Evolutionary conservation across 2,797 vertebrate genomes (phyloP).

Genomic region (Eleutherodactylus coqui): DNA sequence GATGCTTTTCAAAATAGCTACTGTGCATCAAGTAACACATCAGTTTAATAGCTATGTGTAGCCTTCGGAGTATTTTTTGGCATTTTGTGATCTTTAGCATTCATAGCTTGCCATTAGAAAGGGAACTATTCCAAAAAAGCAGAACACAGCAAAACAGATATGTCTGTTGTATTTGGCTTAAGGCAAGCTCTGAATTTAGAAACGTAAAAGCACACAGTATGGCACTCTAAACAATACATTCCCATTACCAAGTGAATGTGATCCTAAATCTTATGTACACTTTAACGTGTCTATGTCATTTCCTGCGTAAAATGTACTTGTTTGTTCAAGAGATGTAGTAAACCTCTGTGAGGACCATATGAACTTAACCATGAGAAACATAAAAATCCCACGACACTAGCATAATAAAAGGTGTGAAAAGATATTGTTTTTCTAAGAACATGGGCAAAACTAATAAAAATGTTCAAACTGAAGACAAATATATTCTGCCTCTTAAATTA

Average conservation of each 20-base stretch:
- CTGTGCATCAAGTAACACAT: constrained; percentile 31
- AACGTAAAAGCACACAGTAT: constrained; percentile 80
- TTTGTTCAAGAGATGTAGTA: constrained; percentile 76
- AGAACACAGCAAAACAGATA: constrained; percentile 77
- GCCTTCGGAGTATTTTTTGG: constrained; percentile 17
- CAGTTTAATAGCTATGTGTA: constrained; percentile 22
- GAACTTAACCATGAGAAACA: constrained; percentile 73
- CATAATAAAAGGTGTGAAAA: constrained; percentile 78
- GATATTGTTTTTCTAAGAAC: constrained; percentile 67
- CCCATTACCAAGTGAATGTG: constrained; percentile 79
- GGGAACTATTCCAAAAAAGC: constrained; percentile 78
- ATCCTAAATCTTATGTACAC: constrained; percentile 79
- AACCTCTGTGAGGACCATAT: constrained; percentile 73
- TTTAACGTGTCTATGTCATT: constrained; percentile 86
- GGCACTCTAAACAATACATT: constrained; percentile 86
- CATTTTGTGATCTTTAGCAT: constrained; percentile 50
- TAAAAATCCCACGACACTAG: constrained; percentile 73
- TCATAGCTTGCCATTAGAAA: constrained; percentile 74
- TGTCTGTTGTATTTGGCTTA: constrained; percentile 82
- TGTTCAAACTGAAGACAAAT: constrained; percentile 45
- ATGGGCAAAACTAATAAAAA: constrained; percentile 47
- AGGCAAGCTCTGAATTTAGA: constrained; percentile 75
- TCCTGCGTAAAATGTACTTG: constrained; percentile 82
- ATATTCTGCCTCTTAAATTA: constrained; percentile 42
- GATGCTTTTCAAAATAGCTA: constrained; percentile 13